Evolutionary conservation across 2,888 invertebrate genomes (phyloP), one percentile per base, ranked within the genome.

Genomic region (Cantharis rufa): DNA sequence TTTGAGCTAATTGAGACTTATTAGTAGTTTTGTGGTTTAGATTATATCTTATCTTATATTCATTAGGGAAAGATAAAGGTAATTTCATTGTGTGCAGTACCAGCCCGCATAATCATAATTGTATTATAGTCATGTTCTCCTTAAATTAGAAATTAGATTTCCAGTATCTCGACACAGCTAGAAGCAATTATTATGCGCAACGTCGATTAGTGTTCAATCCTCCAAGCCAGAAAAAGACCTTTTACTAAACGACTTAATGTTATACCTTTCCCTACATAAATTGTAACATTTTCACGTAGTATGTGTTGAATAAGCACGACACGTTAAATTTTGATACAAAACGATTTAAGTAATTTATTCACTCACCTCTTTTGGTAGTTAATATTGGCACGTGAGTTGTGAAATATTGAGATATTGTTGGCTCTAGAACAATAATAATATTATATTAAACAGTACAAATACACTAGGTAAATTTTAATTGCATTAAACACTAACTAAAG

Each of bases 111-210:
- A 48, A 66, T 66, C 16, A 21, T 66, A 66, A 66, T 66, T 66
- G 64, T 66, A 66, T 66, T 66, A 66, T 66, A 66, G 64, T 66
- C 64, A 66, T 66, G 64, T 66, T 66, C 64, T 66, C 64, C 21
- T 66, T 66, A 66, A 66, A 66, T 66, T 66, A 21, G 64, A 66
- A 66, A 66, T 66, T 66, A 66, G 64, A 66, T 66, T 66, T 66
- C 64, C 48, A 66, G 21, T 66, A 66, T 66, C 64, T 66, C 64
- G 18, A 66, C 64, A 66, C 21, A 66, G 64, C 64, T 66, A 66
- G 64, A 13, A 66, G 64, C 64, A 66, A 66, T 66, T 66, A 66
- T 66, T 66, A 66, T 66, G 64, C 64, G 64, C 64, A 66, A 66
- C 64, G 64, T 66, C 64, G 64, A 66, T 66, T 66, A 66, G 64